Evolutionary conservation across 2,888 invertebrate species (phyloP), one percentile per base, ranked within the genome.

Genomic region (Himalopsyche tibetana): DNA sequence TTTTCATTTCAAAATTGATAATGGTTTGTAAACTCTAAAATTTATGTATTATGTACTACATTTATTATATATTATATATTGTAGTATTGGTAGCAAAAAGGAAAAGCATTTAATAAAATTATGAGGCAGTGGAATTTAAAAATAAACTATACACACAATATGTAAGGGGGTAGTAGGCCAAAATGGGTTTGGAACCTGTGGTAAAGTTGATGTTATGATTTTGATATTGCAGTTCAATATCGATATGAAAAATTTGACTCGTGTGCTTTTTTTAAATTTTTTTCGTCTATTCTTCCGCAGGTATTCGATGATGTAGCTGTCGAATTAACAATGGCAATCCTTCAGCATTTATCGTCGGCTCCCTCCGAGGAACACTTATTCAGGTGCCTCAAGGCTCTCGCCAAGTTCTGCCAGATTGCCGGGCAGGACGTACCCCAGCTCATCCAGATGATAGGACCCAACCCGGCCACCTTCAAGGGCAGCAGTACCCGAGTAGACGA

Each of bases 221-320:
- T 28, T 28, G 0, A 1, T 28, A 0, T 28, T 28, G 28, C 28
- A 1, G 28, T 28, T 28, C 28, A 28, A 28, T 28, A 28, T 28
- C 28, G 28, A 2, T 28, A 1, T 28, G 28, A 28, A 28, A 28
- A 28, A 28, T 28, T 38, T 84, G 17, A 12, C 28, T 74, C 28
- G 17, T 15, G 42, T 80, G 6, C 51, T 0, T 79, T 63, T 56
- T 82, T 84, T 85, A 51, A 15, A 51, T 51, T 51, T 51, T n/a
- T 0, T 15, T 3, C 4, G 15, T 51, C 8, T 51, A 15, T 4
- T 88, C 69, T 87, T 88, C 91, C 90, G 88, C 91, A 98, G 98
- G 97, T 98, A 86, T 98, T 98, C 92, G 98, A 98, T 92, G 98
- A 98, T 92, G 96, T 98, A 85, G 97, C 98, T 87, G 97, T 98